Percentiles rank a stretch among this genome's conserved stretches.
Conservation (phyloP, 1,140 invertebrate species). For the Drosophila teissieri region DNA sequence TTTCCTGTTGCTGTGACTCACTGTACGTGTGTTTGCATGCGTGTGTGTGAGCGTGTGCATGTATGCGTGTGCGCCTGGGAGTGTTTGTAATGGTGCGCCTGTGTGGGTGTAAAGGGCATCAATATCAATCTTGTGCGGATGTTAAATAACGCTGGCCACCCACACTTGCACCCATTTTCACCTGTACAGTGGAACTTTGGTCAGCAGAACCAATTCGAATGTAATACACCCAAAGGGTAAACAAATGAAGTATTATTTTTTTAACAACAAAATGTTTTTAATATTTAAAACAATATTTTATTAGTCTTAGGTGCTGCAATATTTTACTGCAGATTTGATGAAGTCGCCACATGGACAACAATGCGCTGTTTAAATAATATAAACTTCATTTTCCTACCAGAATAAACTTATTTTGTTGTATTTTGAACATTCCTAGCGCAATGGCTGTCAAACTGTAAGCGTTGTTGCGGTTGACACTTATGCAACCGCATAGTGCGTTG, state of each 20-base stretch:
- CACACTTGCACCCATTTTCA: neutral
- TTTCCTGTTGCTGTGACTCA: constrained; percentile 47
- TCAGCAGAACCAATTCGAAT: neutral
- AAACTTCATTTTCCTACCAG: neutral
- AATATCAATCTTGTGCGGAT: constrained; percentile 49
- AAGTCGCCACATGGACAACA: too few species aligned
- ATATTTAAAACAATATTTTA: too few species aligned
- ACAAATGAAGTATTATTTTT: too few species aligned
- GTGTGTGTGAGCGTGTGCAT: neutral
- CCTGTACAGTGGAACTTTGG: constrained; percentile 9
- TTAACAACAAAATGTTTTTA: too few species aligned
- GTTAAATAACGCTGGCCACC: constrained; percentile 27
- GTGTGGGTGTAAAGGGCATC: constrained; percentile 43
- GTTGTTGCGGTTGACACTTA: constrained; percentile 71
- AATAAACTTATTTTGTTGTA: neutral
- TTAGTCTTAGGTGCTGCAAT: too few species aligned
- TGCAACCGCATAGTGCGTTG: constrained; percentile 60
- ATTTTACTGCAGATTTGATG: too few species aligned
- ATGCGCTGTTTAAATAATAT: neutral
- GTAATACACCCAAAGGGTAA: neutral
- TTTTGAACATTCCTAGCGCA: constrained; percentile 1
- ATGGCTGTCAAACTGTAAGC: constrained; percentile 65
- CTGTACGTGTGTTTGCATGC: constrained; percentile 1
- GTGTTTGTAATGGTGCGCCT: constrained; percentile 9
- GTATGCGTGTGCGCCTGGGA: constrained; percentile 27